These are phyloP conservation scores for Caenorhabditis briggsae DNA, from an alignment of 1,140 invertebrate species.

Conservation along the genomic window DNA sequence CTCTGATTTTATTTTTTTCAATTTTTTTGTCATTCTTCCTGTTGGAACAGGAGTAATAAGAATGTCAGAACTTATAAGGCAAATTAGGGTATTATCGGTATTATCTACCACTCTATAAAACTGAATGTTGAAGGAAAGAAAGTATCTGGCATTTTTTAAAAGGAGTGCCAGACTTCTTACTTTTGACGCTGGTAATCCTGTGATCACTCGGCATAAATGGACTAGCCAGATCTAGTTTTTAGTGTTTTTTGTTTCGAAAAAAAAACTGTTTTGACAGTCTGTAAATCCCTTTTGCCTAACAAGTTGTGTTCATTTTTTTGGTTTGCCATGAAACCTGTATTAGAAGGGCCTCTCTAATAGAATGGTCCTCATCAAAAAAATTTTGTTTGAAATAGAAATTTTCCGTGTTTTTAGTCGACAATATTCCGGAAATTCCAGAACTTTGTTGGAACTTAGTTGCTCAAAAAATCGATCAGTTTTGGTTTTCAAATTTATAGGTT, in stretches of 20 bases:
- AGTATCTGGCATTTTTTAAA: background rate
- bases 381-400: too few species aligned
- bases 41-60: background rate
- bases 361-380: too few species aligned
- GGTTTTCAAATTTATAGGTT: too few species aligned
- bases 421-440: too few species aligned
- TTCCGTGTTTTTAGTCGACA: too few species aligned
- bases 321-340: too few species aligned
- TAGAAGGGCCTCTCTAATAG: too few species aligned
- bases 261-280: background rate
- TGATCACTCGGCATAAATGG: background rate
- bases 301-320: too few species aligned
- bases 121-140: background rate
- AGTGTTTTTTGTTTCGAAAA: background rate
- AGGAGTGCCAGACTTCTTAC: too few species aligned
- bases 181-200: background rate
- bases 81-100: too few species aligned
- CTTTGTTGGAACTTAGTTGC: too few species aligned
- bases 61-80: background rate
- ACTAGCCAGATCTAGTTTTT: conserved; percentile 11
- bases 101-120: background rate
- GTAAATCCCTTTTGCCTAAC: background rate
- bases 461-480: too few species aligned
- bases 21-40: conserved; percentile 7
- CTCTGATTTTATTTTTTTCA: background rate